Evolutionary conservation across 2,113 vertebrate genomes (phyloP), one percentile per base, ranked within the genome.

Genomic region (Alethe castanea): DNA sequence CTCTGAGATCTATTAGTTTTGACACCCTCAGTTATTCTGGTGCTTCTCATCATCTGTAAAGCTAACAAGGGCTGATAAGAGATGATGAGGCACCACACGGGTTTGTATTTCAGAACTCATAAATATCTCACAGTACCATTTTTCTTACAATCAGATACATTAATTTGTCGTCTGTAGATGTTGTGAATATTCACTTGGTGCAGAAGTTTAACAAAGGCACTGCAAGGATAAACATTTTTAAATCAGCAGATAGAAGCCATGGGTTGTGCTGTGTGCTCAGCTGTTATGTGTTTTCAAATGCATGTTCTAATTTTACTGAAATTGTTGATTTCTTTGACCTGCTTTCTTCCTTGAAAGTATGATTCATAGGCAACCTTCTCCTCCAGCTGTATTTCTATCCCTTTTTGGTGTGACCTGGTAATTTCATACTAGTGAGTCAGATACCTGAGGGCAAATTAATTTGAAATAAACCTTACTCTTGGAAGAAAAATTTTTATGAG

Each of bases 41-140:
- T 95, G 93, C 83, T 95, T 97, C 96, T 97, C 73, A 79, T 97
- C 96, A 93, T 97, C 96, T 96, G 92, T 97, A 94, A 96, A 97
- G 97, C 95, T 97, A 97, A 97, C 97, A 97, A 97, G 95, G 95
- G 94, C 94, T 97, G 97, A 97, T 97, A 97, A 97, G 96, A 97
- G 90, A 95, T 92, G 96, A 97, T 92, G 96, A 98, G 97, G 89
- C 96, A 89, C 94, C 92, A 91, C 94, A 82, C 25, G 9, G 93
- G 96, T 96, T 98, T 97, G 96, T 97, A 93, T 97, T 98, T 97
- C 96, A 97, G 96, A 97, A 97, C 96, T 98, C 97, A 98, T 97
- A 97, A 97, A 97, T 98, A 97, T 96, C 97, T 97, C 96, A 96
- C 94, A 95, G 80, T 91, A 94, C 95, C 84, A 87, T 98, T 97